Base-by-base conservation (phyloP, 1,140 invertebrate genomes). In the Zaprionus ghesquierei region DNA sequence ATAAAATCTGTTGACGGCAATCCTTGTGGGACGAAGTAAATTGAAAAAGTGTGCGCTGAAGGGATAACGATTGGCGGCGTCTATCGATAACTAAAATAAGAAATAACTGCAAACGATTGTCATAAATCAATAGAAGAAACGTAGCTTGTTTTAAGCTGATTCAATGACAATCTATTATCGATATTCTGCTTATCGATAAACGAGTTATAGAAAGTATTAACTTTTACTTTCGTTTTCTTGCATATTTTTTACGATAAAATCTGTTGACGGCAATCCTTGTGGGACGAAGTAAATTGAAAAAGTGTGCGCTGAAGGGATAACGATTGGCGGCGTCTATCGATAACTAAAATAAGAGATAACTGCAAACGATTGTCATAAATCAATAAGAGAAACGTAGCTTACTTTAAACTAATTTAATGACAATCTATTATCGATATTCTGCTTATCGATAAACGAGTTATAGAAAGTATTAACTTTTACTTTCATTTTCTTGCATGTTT, bases 241-340 rank as follows among this genome's bases (percentile, higher is more conserved):
- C n/a, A n/a, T n/a, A n/a, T n/a, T n/a, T n/a, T 54, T 63, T 13
- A 29, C 29, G 50, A 63, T 38, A 31, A 54, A 54, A 63, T 53
- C 50, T 51, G 38, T 44, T 41, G 61, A n/a, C 61, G 15, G 27
- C 50, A 44, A 23, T 31, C 25, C n/a, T 27, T 31, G 31, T 15
- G 6, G 25, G 44, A 10, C n/a, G 35, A 10, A 20, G 18, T 23
- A 31, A 61, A 44, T 44, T 59, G 38, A 59, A 22, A 46, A 22
- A 46, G 41, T 46, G 18, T 46, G 18, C 41, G 41, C 3, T 46
- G 18, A 46, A 22, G 6, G 20, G 20, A 46, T 46, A 46, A 41
- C n/a, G 1, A 41, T 18, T 9, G 35, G n/a, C 8, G n/a, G 35
- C 12, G 3, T 23, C n/a, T 20, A 50, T 59, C 56, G 38, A 44